Evolutionary conservation across 2,113 vertebrate genomes (phyloP), one percentile per base, ranked within the genome.

Genomic region (Mystacornis crossleyi): DNA sequence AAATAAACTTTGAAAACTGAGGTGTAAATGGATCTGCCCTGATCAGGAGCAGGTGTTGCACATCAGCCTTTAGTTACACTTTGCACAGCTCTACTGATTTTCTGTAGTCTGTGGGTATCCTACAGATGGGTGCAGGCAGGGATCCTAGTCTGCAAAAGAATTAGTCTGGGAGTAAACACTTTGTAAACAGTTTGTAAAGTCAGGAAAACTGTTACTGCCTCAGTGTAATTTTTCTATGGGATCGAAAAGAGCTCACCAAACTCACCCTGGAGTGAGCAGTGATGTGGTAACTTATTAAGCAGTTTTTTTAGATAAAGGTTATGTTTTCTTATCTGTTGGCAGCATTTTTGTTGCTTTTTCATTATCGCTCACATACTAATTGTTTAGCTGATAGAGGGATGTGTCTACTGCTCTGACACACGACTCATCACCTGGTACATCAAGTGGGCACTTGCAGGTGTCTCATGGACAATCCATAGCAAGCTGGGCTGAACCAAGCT

Each of bases 1-100:
- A 97, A 79, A 90, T 60, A 90, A 94, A 53, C 11, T n/a, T 58
- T 78, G 69, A 74, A 90, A 86, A 78, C 6, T 47, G 33, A 40
- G 20, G 12, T 24, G 40, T 33, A 84, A 87, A 89, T 42, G 31
- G 21, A 69, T 75, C 34, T 53, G 21, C 29, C 14, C 18, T 81
- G 72, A 77, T 57, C 3, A 1, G 17, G 42, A 91, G 40, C 42
- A 67, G 50, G 50, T 65, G 69, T 51, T 33, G 18, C 40, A 48
- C 26, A 9, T 40, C 1, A 3, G 23, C 33, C 69, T 81, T 42
- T 50, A 50, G 54, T 66, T 74, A 36, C 0, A 5, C 21, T 54
- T 75, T 53, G 19, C 70, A 38, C 17, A 40, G 2, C 75, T 94
- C 48, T 34, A 14, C 23, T 62, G 38, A 43, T 67, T 91, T 91